These are phyloP conservation scores for Rhabditoides inermis DNA, from an alignment of 2,888 invertebrate species.

Conservation along the genomic window DNA sequence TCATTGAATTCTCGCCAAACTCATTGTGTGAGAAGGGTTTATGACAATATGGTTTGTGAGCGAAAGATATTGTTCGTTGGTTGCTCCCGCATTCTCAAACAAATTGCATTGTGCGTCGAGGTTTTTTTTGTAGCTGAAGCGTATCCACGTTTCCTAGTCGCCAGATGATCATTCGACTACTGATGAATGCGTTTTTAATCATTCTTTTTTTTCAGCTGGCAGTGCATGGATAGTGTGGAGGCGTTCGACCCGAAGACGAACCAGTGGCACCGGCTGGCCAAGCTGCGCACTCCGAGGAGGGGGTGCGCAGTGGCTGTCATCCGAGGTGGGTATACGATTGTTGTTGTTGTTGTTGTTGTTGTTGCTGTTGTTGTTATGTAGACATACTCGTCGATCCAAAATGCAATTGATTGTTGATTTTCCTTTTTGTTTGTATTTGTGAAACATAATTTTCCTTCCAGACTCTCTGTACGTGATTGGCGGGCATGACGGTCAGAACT, in stretches of 20 bases:
- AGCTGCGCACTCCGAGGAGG: conserved; percentile 66
- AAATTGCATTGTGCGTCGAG: too few relatives aligned
- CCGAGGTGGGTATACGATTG: conserved; percentile 62
- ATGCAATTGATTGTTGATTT: background rate
- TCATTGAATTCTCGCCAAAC: too few relatives aligned
- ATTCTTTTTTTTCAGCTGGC: conserved; percentile 65
- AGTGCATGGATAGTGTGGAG: conserved; percentile 30
- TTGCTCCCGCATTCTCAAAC: too few relatives aligned
- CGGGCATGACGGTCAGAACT: conserved; percentile 69
- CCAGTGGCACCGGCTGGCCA: conserved; percentile 66
- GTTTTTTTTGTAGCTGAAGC: too few relatives aligned
- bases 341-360: conserved; percentile 1
- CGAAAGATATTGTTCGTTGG: too few relatives aligned
- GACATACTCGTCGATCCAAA: background rate
- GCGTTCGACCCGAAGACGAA: conserved; percentile 63
- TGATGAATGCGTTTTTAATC: too few relatives aligned
- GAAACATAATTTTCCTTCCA: conserved; percentile 26
- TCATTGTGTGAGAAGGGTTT: conserved; percentile 46
- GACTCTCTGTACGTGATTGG: conserved; percentile 60
- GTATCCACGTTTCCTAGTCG: too few relatives aligned
- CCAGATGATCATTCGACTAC: too few relatives aligned
- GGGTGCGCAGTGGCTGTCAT: conserved; percentile 66
- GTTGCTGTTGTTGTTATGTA: conserved; percentile 1
- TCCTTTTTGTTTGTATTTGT: background rate
- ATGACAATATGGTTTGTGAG: too few relatives aligned